A percentile compares a stretch with the other conserved stretches of the same genome.
Evolutionary conservation across 2,113 vertebrate species (phyloP).

Genomic region (Thamnophis sirtalis): DNA sequence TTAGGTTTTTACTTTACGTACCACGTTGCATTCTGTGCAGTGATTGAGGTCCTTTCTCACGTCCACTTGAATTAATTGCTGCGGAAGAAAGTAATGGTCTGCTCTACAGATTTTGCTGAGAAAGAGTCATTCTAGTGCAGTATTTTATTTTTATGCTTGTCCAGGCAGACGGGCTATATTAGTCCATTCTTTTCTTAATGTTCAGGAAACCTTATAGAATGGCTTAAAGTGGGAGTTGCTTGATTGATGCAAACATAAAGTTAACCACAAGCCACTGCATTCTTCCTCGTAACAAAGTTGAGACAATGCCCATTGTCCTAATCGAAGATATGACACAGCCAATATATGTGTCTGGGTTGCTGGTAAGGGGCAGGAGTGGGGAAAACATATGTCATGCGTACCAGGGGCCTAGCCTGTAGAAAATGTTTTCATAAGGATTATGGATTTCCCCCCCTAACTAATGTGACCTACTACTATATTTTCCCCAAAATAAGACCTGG

Average conservation of each 20-base stretch:
- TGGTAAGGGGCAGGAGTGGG: not conserved
- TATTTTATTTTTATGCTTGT: not conserved
- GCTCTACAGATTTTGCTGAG: not conserved
- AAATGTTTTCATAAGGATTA: not conserved
- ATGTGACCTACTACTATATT: not conserved
- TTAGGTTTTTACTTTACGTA: not conserved
- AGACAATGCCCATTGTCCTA: not conserved
- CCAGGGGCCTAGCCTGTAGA: not conserved
- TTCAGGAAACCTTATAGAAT: not conserved
- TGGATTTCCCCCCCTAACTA: not conserved
- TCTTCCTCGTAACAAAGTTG: not conserved
- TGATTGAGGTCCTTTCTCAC: not conserved
- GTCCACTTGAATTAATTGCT: not conserved
- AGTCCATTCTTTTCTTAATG: not conserved
- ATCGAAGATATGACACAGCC: not conserved
- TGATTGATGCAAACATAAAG: not conserved
- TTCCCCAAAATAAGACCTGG: too few relatives aligned
- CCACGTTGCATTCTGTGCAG: not conserved
- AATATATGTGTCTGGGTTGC: not conserved
- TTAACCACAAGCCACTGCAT: not conserved
- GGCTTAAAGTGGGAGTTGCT: too few relatives aligned
- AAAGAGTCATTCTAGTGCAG: not conserved
- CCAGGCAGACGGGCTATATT: not conserved
- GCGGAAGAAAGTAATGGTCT: not conserved
- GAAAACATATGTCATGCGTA: not conserved